These are phyloP conservation scores for Clanis bilineata DNA, from an alignment of 2,888 invertebrate species.

Conservation along the genomic window DNA sequence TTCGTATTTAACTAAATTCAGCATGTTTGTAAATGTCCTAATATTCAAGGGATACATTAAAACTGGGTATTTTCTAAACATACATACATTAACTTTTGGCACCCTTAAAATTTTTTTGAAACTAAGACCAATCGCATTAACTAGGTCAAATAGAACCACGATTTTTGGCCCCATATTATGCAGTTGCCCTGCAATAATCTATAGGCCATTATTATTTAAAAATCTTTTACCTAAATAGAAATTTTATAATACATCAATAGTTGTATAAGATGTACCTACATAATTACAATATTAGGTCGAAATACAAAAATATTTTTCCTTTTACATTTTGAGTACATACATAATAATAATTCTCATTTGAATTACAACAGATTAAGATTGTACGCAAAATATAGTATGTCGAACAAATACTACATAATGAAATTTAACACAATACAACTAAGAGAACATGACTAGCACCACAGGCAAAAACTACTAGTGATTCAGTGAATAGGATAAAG, in stretches of 20 bases:
- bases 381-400: not conserved
- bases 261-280: conserved; percentile 26
- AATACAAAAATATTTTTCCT: conserved; percentile 42
- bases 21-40: not conserved
- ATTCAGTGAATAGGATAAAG: conserved; percentile 25
- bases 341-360: conserved; percentile 7
- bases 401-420: not conserved
- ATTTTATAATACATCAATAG: conserved; percentile 16
- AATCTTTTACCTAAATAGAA: conserved; percentile 36
- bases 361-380: conserved; percentile 8
- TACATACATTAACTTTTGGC: conserved; percentile 13
- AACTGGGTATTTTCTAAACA: not conserved
- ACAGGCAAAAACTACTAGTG: conserved; percentile 41
- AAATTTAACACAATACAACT: conserved; percentile 23
- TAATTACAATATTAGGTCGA: conserved; percentile 21
- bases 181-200: conserved; percentile 26
- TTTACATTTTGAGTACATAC: conserved; percentile 11
- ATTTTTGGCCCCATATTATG: conserved; percentile 44
- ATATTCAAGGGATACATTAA: not conserved
- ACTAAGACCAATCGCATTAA: conserved; percentile 30
- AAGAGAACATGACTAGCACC: conserved; percentile 52
- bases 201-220: conserved; percentile 36
- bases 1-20: not conserved
- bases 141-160: conserved; percentile 27
- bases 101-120: conserved; percentile 27